These are phyloP conservation scores for Odobenus rosmarus DNA, from an alignment of 2,113 vertebrate genomes.

Conservation along the genomic window DNA sequence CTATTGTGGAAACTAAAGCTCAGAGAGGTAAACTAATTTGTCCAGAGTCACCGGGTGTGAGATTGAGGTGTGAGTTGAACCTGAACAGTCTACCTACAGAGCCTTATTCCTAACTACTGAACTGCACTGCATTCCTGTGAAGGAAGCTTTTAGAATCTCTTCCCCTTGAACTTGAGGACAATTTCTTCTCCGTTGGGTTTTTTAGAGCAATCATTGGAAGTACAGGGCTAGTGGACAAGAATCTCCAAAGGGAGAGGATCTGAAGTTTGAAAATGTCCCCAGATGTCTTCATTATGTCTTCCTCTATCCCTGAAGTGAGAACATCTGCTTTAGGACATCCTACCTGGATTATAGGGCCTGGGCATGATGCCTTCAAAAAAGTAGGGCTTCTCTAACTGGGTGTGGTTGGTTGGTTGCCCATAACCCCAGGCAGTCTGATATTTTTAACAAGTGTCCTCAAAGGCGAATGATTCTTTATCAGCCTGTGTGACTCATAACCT, in stretches of 20 bases:
- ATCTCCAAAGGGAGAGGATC: too few species aligned
- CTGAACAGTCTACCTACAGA: neutral
- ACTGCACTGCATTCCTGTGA: neutral
- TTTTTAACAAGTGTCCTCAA: conserved; percentile 23
- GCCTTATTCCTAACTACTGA: neutral
- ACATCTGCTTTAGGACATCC: neutral
- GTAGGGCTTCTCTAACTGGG: neutral
- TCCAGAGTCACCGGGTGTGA: neutral
- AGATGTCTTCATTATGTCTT: neutral
- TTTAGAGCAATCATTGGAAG: too few species aligned
- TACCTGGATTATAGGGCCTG: neutral
- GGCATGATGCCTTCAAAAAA: neutral
- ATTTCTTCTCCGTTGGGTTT: too few species aligned
- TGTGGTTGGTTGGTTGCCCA: neutral
- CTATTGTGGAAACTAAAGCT: neutral
- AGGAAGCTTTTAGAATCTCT: too few species aligned
- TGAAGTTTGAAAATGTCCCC: neutral
- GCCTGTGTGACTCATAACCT: conserved; percentile 17
- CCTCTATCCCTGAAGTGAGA: neutral
- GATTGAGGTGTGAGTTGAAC: neutral
- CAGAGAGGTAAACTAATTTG: neutral
- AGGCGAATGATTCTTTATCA: neutral
- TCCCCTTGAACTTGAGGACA: too few species aligned
- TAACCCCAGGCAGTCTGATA: conserved; percentile 2
- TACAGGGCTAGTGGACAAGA: too few species aligned